Evolutionary conservation across 2,797 vertebrate species (phyloP).

Genomic region (Amblyopsis hoosieri): DNA sequence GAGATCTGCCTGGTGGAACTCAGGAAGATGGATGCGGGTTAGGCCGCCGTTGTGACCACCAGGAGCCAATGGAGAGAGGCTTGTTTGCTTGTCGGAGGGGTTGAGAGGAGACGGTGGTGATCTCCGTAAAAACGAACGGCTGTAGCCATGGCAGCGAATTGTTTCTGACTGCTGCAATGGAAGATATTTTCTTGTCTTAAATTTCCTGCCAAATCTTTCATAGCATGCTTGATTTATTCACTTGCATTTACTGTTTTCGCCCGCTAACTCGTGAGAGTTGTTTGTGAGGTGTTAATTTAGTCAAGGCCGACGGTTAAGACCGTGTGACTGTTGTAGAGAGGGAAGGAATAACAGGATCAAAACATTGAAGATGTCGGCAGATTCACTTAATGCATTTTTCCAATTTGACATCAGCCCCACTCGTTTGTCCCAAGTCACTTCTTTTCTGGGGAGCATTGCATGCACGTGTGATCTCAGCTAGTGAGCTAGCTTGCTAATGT

Average conservation of each 20-base stretch:
- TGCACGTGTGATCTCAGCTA: background rate
- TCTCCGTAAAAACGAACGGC: slow-evolving; percentile 48
- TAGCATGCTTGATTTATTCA: slow-evolving; percentile 57
- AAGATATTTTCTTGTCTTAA: slow-evolving; percentile 41
- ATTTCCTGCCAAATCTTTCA: slow-evolving; percentile 66
- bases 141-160: slow-evolving; percentile 66
- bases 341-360: slow-evolving; percentile 7
- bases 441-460: slow-evolving; percentile 4
- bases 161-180: slow-evolving; percentile 53
- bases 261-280: slow-evolving; percentile 16
- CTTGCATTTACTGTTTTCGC: slow-evolving; percentile 46
- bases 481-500: background rate
- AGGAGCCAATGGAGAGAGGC: slow-evolving; percentile 37
- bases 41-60: slow-evolving; percentile 25
- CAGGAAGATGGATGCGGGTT: slow-evolving; percentile 36
- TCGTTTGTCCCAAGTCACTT: slow-evolving; percentile 10
- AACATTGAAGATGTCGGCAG: slow-evolving; percentile 29
- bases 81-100: slow-evolving; percentile 5
- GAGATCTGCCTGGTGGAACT: slow-evolving; percentile 44
- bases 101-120: slow-evolving; percentile 50
- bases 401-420: background rate
- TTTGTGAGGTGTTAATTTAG: slow-evolving; percentile 27
- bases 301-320: slow-evolving; percentile 8
- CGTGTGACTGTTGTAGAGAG: slow-evolving; percentile 10
- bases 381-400: slow-evolving; percentile 15